These are phyloP conservation scores for Boleophthalmus pectinirostris DNA, from an alignment of 2,113 vertebrate genomes.

Conservation along the genomic window DNA sequence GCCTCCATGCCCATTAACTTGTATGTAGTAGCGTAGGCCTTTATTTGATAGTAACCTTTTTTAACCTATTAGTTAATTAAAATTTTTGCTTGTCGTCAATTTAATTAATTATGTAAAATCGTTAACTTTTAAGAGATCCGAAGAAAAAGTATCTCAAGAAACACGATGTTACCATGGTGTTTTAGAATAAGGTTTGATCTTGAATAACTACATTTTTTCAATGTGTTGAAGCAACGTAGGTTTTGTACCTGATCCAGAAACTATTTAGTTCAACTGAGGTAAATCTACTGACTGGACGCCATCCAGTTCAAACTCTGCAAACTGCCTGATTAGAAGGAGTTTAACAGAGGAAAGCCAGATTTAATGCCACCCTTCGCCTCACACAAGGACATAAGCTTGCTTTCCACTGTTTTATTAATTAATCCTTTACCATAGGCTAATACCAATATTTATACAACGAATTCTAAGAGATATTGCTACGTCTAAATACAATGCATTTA, in stretches of 20 bases:
- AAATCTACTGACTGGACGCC: constrained; percentile 56
- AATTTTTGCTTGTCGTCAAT: background rate
- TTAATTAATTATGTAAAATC: background rate
- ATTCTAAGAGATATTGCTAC: background rate
- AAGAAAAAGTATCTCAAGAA: background rate
- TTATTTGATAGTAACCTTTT: constrained; percentile 6
- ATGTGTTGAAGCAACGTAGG: background rate
- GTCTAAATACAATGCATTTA: background rate
- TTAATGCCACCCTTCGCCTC: constrained; percentile 22
- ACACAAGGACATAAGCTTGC: constrained; percentile 4
- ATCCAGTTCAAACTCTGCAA: constrained; percentile 56
- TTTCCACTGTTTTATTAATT: background rate
- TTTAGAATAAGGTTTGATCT: background rate
- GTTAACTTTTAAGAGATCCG: background rate
- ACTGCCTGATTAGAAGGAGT: constrained; percentile 47
- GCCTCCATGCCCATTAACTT: background rate
- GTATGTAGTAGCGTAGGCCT: no score
- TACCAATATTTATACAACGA: background rate
- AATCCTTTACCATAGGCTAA: background rate
- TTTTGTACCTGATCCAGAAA: background rate
- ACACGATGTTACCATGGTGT: background rate
- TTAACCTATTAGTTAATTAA: background rate
- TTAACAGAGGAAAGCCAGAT: constrained; percentile 28
- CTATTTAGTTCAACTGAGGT: constrained; percentile 55
- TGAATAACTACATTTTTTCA: background rate